Evolutionary conservation across 2,113 vertebrate species (phyloP).

Genomic region (Marcusenius ussheri): DNA sequence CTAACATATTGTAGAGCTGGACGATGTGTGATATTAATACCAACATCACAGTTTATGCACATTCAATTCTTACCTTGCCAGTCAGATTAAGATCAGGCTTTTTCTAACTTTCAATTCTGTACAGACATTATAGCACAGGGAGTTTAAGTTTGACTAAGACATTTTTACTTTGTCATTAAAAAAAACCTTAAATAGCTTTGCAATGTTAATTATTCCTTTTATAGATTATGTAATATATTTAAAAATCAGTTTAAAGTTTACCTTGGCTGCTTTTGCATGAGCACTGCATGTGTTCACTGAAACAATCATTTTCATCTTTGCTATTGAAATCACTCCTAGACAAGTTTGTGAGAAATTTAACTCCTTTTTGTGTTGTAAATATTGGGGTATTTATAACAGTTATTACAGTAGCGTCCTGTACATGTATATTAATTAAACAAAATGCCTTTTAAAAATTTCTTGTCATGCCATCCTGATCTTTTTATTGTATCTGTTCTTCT

Average conservation of each 20-base stretch:
- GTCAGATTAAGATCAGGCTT: not conserved
- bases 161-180: not conserved
- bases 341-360: not conserved
- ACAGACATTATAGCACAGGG: not conserved
- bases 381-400: not conserved
- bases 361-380: not conserved
- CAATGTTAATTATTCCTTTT: not conserved
- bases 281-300: not conserved
- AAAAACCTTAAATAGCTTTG: not conserved
- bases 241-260: not conserved
- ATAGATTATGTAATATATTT: not conserved
- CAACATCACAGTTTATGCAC: not conserved
- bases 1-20: not conserved
- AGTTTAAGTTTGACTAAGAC: not conserved
- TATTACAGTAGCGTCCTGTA: not conserved
- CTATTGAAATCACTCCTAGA: not conserved
- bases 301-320: not conserved
- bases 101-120: not conserved
- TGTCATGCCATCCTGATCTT: not conserved
- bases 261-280: not conserved
- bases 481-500: not conserved
- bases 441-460: not conserved
- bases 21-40: not conserved
- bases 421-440: not conserved
- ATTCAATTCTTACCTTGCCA: not conserved